A percentile compares a stretch with the other conserved stretches of the same genome.
phyloP scores from a whole-genome alignment of 2,888 invertebrate species.

The Agriopis aurantiaria region DNA sequence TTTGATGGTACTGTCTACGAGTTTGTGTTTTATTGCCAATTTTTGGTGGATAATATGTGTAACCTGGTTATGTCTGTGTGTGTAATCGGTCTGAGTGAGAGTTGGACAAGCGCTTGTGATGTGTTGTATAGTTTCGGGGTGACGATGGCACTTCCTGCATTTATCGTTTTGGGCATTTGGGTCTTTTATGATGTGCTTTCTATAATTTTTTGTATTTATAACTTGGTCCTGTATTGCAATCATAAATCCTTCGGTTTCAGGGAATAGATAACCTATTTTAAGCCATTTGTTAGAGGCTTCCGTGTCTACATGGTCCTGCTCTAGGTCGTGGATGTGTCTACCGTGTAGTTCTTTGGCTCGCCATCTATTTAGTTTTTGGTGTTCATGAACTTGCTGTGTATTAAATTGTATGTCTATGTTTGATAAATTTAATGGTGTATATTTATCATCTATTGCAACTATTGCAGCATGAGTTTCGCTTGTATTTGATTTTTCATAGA shows the following conservation, averaged over 20 bases:
- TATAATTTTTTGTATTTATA: neutral
- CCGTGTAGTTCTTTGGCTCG: neutral
- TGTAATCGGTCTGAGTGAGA: no score
- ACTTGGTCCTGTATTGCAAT: neutral
- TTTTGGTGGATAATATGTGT: no score
- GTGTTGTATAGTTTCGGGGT: no score
- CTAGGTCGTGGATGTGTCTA: neutral
- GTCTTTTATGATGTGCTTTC: neutral
- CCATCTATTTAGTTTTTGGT: neutral
- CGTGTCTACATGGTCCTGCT: neutral
- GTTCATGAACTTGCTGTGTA: neutral
- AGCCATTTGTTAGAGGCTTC: neutral
- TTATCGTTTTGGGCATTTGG: no score
- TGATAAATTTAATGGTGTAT: neutral
- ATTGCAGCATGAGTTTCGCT: neutral
- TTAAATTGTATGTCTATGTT: neutral
- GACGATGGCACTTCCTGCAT: no score
- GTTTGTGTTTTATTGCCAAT: neutral
- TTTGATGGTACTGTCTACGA: neutral
- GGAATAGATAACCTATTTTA: neutral
- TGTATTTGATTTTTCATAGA: neutral
- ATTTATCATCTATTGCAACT: neutral
- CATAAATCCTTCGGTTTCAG: neutral
- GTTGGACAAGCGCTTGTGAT: no score
- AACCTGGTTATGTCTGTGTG: no score